These are phyloP conservation scores for Bombus cullumanus DNA, from an alignment of 1,140 invertebrate genomes.

Conservation along the genomic window DNA sequence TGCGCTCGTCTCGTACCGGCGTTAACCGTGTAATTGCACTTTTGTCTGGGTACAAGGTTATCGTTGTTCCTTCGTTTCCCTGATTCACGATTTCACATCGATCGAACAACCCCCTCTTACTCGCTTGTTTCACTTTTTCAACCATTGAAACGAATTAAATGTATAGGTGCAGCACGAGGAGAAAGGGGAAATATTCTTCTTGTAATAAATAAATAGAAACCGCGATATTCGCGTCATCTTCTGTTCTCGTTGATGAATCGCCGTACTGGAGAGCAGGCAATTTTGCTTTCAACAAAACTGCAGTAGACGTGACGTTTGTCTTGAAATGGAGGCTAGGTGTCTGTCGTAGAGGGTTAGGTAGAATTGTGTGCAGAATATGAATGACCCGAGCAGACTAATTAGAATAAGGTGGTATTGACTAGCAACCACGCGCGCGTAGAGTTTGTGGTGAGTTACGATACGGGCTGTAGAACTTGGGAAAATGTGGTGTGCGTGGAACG, in stretches of 20 bases:
- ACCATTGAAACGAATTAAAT: no score
- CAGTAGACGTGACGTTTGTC: not conserved
- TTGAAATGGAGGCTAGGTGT: not conserved
- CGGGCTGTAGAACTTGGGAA: not conserved
- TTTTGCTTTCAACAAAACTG: not conserved
- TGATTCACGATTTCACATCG: not conserved
- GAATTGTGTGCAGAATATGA: not conserved
- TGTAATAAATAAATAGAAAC: not conserved
- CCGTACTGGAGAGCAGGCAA: not conserved
- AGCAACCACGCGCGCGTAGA: not conserved
- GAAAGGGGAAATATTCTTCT: not conserved
- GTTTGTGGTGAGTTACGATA: not conserved
- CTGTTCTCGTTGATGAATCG: not conserved
- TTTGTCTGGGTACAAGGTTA: not conserved
- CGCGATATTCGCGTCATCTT: not conserved
- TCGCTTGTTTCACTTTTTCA: not conserved
- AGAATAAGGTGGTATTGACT: not conserved
- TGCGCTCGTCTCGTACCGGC: conserved; percentile 24
- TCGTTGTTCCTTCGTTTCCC: not conserved
- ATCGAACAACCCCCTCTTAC: not conserved
- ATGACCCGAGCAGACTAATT: not conserved
- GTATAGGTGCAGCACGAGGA: no score
- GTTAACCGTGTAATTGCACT: conserved; percentile 37
- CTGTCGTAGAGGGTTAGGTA: not conserved
- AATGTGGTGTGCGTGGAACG: not conserved